phyloP scores from a whole-genome alignment of 2,113 vertebrate species.

The Ceyx cyanopectus region DNA sequence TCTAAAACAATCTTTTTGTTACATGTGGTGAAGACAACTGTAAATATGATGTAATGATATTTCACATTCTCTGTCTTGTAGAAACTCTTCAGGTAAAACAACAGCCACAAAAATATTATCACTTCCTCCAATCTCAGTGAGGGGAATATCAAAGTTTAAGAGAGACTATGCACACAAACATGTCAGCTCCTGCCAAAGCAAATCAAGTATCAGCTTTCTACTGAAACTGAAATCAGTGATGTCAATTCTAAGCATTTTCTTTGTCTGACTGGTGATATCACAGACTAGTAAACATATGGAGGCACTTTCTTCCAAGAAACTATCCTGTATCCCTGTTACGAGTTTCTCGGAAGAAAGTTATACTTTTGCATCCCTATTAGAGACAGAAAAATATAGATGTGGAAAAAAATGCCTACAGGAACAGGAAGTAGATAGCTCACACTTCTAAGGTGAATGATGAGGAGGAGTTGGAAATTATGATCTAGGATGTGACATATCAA shows the following conservation, averaged over 20 bases:
- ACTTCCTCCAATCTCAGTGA: not conserved
- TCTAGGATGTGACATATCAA: not conserved
- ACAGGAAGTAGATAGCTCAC: not conserved
- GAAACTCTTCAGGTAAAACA: not conserved
- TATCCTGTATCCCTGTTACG: not conserved
- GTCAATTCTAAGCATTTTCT: not conserved
- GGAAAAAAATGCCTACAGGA: not conserved
- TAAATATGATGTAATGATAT: not conserved
- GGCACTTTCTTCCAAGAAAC: not conserved
- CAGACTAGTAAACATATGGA: not conserved
- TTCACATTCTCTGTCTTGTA: not conserved
- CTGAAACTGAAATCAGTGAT: not conserved
- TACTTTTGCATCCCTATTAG: no score
- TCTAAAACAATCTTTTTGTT: not conserved
- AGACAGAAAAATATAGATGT: not conserved
- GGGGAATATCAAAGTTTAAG: not conserved
- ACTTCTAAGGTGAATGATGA: rapidly evolving
- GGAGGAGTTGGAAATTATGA: not conserved
- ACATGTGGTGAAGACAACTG: not conserved
- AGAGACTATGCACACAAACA: not conserved
- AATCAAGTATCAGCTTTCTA: not conserved
- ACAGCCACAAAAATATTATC: not conserved
- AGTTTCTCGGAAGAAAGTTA: no score
- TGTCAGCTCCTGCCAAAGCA: not conserved
- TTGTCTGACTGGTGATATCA: not conserved